Base-by-base conservation (phyloP, 1,140 invertebrate species). In the Apis cerana region DNA sequence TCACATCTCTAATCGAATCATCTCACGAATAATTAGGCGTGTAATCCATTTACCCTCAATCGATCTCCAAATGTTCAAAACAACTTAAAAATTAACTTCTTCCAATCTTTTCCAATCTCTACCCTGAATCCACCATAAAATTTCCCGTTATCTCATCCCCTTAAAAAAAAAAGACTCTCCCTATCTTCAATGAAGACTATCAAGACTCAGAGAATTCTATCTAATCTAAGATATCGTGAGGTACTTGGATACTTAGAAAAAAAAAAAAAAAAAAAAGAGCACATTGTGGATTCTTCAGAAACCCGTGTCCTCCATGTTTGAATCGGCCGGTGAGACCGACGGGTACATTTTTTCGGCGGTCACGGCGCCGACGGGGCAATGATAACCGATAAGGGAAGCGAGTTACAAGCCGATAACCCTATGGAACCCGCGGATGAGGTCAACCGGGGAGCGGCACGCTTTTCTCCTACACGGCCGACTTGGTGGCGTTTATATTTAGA, bases 401-500 rank as follows among this genome's bases (percentile, higher is more conserved):
- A 80, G 62, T 75, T 48, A 52, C 48, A 50, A 68, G 21, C 1
- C 59, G 87, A 88, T 88, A 88, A 88, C 87, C 85, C 43, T 59
- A 50, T 62, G 68, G 82, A 64, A 64, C 68, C 52, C 56, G 52
- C 43, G 43, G 74, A 68, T 68, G 75, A 87, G 84, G 72, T 85
- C 83, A 85, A 21, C 64, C 54, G 52, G 74, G 33, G 33, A 27
- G 13, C 85, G 83, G 74, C 87, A 85, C 75, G 76, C 86, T 83
- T 86, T 89, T 69, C 78, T 83, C 71, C 62, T 68, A 54, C 81
- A 67, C 62, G 54, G 69, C 69, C 56, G 75, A 69, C 69, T 80
- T 83, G 80, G 50, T 82, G 48, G 59, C 27, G 52, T 83, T 84
- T 88, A 86, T 88, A 84, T 88, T 88, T 89, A 89, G 77, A 80